phyloP scores from a whole-genome alignment of 2,888 invertebrate genomes.

The Orchesellides sinensis region DNA sequence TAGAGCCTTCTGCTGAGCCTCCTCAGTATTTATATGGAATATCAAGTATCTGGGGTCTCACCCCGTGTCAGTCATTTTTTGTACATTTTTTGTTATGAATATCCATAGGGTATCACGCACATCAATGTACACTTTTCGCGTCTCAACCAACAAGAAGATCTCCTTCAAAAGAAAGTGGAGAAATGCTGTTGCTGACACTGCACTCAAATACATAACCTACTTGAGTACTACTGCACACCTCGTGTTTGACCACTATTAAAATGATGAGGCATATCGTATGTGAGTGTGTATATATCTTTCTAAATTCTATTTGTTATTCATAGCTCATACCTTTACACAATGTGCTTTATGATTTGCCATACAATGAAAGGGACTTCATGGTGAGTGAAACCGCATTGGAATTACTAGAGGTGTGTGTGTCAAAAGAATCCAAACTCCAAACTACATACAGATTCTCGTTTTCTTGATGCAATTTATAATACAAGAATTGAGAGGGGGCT shows the following conservation, averaged over 20 bases:
- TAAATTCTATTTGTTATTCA: constrained; percentile 1
- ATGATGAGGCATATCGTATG: not conserved
- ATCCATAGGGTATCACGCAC: too few relatives aligned
- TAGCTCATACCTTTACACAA: not conserved
- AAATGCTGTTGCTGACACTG: too few relatives aligned
- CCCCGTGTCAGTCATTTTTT: constrained; percentile 32
- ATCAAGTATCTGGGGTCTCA: constrained; percentile 34
- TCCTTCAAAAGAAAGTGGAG: too few relatives aligned
- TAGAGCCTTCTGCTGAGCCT: constrained; percentile 23
- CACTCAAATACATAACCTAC: too few relatives aligned
- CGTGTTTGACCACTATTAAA: too few relatives aligned
- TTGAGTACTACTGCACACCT: too few relatives aligned
- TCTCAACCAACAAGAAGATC: too few relatives aligned
- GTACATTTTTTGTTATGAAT: too few relatives aligned
- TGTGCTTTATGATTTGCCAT: not conserved
- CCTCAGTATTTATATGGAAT: constrained; percentile 22
- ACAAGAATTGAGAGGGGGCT: not conserved
- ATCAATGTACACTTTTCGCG: too few relatives aligned
- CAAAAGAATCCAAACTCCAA: too few relatives aligned
- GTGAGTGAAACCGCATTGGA: not conserved
- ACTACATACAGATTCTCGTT: too few relatives aligned
- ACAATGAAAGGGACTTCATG: not conserved
- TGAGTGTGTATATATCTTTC: not conserved
- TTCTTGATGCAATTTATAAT: not conserved
- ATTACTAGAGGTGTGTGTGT: too few relatives aligned